Base-by-base conservation (phyloP, 2,113 vertebrate species). In the Tachysurus vachellii region DNA sequence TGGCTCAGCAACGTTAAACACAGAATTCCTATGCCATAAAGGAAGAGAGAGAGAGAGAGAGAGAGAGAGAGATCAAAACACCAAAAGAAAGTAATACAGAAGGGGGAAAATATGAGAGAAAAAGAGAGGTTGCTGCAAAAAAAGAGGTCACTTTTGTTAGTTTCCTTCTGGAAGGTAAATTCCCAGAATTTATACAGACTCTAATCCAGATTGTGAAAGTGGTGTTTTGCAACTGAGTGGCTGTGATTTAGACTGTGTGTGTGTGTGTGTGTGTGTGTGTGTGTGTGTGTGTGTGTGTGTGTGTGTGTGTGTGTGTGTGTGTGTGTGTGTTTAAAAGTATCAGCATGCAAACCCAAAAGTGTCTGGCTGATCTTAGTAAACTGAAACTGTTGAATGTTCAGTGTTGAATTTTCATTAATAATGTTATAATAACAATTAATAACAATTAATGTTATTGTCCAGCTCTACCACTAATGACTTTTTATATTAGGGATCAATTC, bases 101-200 rank as follows among this genome's bases (percentile, higher is more conserved):
- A 36, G 36, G 36, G 36, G 36, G 19, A 62, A 36, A 36, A 36
- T 36, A 36, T 12, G n/a, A 66, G 26, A 31, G 12, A 44, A 71
- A 71, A 2, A 17, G 17, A 57, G 17, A 62, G 8, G 53, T 5
- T 13, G 89, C 70, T 16, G 5, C 14, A 47, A 36, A 28, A 76
- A 44, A 80, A 57, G 19, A 17, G 3, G n/a, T 21, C 64, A 61
- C 62, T 59, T 54, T 76, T 86, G 26, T 76, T 28, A 79, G 28
- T 81, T 76, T 85, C 64, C 61, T 77, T 59, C 66, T 82, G 53
- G 66, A 82, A 82, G 82, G 83, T 75, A 7, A 59, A 84, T 73
- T 84, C 83, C 53, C 54, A 61, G 68, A 84, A 53, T 57, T 36
- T 56, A 42, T n/a, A 68, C 28, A 26, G 21, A 77, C 75, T 61